Conservation (phyloP, 2,797 vertebrate species). For the Phataginus tetradactyla region DNA sequence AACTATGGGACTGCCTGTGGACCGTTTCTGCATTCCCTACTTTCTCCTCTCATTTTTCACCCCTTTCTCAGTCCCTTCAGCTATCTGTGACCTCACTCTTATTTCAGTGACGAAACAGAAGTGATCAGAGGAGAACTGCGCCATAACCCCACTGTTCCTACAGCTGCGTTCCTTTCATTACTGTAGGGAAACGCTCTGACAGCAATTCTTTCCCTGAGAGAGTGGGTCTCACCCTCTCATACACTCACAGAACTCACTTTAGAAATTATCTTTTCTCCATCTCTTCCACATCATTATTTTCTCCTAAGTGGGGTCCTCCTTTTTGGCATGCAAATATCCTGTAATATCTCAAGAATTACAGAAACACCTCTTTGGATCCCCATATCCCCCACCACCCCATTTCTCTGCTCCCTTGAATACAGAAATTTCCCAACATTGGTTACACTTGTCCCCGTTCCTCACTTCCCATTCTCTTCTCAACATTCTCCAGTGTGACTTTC, state of each 20-base stretch:
- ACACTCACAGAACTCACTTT: not conserved
- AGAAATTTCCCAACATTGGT: not conserved
- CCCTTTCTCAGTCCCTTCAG: not conserved
- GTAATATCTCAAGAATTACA: not conserved
- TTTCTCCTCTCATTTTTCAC: not conserved
- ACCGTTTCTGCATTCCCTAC: not conserved
- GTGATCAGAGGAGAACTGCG: not conserved
- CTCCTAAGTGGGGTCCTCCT: not conserved
- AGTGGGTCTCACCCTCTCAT: not conserved
- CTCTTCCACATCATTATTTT: not conserved
- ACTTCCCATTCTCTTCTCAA: not conserved
- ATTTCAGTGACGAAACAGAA: not conserved
- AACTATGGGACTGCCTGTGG: not conserved
- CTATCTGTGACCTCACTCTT: not conserved
- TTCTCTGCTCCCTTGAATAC: not conserved
- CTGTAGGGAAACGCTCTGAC: not conserved
- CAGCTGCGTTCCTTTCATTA: no score
- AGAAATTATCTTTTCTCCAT: not conserved
- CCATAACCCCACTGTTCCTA: fast-evolving
- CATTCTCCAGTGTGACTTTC: not conserved
- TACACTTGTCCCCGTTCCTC: not conserved
- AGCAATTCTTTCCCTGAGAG: not conserved
- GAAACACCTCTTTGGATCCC: not conserved
- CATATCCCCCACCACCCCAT: not conserved
- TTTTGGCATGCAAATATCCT: not conserved